These are phyloP conservation scores for Steinernema hermaphroditum DNA, from an alignment of 2,888 invertebrate species.

Conservation along the genomic window DNA sequence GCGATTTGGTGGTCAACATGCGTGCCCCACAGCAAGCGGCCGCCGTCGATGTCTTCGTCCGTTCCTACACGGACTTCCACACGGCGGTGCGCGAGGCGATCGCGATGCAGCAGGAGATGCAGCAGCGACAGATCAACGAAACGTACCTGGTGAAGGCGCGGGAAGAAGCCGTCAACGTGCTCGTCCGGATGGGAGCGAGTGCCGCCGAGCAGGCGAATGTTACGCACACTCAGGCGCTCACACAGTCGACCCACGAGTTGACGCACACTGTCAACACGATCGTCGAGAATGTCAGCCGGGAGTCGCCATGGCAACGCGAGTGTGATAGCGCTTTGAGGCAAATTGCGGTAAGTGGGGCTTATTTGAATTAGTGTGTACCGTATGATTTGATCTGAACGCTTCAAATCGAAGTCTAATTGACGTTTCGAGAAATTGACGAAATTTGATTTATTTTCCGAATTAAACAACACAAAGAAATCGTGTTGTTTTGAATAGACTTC, in stretches of 20 bases:
- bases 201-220: constrained; percentile 43
- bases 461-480: too few relatives aligned
- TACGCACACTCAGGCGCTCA: constrained; percentile 49
- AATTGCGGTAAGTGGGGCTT: constrained; percentile 73
- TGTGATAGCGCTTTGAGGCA: constrained; percentile 92
- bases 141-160: constrained; percentile 44
- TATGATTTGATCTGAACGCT: neutral
- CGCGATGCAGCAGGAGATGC: constrained; percentile 29
- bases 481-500: too few relatives aligned
- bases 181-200: constrained; percentile 42
- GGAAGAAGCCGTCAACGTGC: constrained; percentile 52
- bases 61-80: constrained; percentile 57
- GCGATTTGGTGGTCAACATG: constrained; percentile 73
- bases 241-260: constrained; percentile 44
- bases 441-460: too few relatives aligned
- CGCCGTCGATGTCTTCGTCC: constrained; percentile 57
- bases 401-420: too few relatives aligned
- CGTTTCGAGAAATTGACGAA: too few relatives aligned
- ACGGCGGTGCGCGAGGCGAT: constrained; percentile 49
- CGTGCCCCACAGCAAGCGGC: constrained; percentile 49
- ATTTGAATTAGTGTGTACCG: neutral
- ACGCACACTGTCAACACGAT: constrained; percentile 46
- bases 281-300: constrained; percentile 37
- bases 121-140: constrained; percentile 22
- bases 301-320: constrained; percentile 87